A percentile compares a stretch with the other conserved stretches of the same genome.
Evolutionary conservation across 2,888 invertebrate genomes (phyloP).

Genomic region (Caenorhabditis zanzibari): DNA sequence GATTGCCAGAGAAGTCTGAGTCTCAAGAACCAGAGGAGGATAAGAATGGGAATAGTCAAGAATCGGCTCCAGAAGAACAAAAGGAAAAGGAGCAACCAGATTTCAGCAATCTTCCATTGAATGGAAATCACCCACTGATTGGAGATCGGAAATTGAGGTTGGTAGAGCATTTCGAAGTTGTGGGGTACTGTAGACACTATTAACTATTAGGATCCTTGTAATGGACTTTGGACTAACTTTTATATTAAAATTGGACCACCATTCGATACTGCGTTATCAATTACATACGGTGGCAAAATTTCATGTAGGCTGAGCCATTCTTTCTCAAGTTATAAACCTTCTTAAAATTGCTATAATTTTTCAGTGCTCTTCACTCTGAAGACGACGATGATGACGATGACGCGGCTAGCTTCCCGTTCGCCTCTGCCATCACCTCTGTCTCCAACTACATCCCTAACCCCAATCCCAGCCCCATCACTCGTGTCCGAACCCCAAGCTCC

Average conservation of each 20-base stretch:
- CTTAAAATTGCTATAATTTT: slow-evolving; percentile 3
- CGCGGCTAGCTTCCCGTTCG: slow-evolving; percentile 71
- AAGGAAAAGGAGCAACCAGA: neutral
- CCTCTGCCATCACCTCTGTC: slow-evolving; percentile 16
- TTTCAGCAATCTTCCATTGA: neutral
- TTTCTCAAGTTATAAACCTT: neutral
- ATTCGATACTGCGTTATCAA: no score
- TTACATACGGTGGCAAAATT: no score
- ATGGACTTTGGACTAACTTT: no score
- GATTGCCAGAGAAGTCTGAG: neutral
- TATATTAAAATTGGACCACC: no score
- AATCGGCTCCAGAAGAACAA: no score
- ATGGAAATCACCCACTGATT: neutral
- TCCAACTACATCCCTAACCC: neutral
- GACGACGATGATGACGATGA: slow-evolving; percentile 61
- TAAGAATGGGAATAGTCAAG: neutral
- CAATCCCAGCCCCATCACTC: neutral
- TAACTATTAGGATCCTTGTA: no score
- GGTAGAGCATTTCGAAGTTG: no score
- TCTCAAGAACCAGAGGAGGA: no score
- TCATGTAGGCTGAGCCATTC: no score
- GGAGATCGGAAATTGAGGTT: neutral
- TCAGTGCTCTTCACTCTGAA: slow-evolving; percentile 53
- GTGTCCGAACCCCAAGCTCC: neutral
- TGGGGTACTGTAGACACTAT: no score